Evolutionary conservation across 2,113 vertebrate species (phyloP).

Genomic region (Gymnarchus niloticus): DNA sequence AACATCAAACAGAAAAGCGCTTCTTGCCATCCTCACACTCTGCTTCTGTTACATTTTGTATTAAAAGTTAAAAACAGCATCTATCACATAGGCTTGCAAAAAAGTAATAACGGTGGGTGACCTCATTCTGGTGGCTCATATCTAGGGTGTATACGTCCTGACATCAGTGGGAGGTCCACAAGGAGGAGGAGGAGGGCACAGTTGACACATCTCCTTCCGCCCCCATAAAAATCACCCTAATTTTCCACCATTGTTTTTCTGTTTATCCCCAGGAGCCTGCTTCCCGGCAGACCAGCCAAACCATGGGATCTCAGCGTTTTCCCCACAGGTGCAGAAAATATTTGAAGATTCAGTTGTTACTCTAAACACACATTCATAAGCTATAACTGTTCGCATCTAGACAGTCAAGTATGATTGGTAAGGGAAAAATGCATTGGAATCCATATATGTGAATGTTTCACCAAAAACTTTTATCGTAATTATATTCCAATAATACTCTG

Average conservation of each 20-base stretch:
- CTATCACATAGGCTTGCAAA: not conserved
- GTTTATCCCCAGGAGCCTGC: not conserved
- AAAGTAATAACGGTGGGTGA: not conserved
- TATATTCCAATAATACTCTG: not conserved
- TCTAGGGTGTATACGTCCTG: not conserved
- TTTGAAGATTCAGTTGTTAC: not conserved
- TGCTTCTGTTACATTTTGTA: not conserved
- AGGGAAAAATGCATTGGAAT: not conserved
- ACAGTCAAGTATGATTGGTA: not conserved
- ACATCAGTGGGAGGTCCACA: no score
- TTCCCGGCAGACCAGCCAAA: not conserved
- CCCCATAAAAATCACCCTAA: not conserved
- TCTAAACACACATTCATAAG: not conserved
- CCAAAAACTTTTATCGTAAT: not conserved
- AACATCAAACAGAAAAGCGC: not conserved
- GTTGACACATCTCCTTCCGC: not conserved
- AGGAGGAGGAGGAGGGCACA: not conserved
- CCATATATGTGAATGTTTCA: not conserved
- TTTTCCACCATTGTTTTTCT: not conserved
- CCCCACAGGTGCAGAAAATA: not conserved
- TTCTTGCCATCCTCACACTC: not conserved
- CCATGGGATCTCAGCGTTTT: not conserved
- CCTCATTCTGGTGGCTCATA: not conserved
- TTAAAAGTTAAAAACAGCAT: not conserved
- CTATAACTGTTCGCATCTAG: not conserved